Conservation (phyloP, 2,888 invertebrate genomes). For the Antheraea yamamai region DNA sequence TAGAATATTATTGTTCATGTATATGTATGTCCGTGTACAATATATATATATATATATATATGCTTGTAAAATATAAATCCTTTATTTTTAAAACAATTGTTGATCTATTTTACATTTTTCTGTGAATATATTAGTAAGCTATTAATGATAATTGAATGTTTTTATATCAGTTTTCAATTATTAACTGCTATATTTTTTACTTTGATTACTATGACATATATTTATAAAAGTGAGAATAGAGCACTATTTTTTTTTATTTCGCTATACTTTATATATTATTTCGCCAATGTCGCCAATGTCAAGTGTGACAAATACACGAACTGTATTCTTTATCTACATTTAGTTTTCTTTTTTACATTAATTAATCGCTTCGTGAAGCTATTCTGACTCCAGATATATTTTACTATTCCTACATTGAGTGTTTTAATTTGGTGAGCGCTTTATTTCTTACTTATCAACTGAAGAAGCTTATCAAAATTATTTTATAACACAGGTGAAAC, state of each 20-base stretch:
- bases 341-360: neutral
- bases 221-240: no score
- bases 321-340: no score
- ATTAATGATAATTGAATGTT: neutral
- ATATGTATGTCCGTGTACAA: neutral
- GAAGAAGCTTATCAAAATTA: neutral
- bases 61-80: neutral
- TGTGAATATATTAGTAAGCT: neutral
- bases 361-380: neutral
- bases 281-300: no score
- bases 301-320: no score
- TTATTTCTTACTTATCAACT: neutral
- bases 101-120: neutral
- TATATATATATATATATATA: neutral
- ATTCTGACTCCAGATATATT: neutral
- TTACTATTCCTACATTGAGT: no score
- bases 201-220: no score
- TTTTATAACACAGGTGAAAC: no score
- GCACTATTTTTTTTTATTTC: no score
- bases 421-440: neutral
- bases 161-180: neutral
- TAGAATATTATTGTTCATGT: neutral
- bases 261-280: no score
- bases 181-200: neutral
- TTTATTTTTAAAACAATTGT: neutral